A percentile compares a stretch with the other conserved stretches of the same genome.
Evolutionary conservation across 2,797 vertebrate genomes (phyloP).

Genomic region (Cossypha dichroa): DNA sequence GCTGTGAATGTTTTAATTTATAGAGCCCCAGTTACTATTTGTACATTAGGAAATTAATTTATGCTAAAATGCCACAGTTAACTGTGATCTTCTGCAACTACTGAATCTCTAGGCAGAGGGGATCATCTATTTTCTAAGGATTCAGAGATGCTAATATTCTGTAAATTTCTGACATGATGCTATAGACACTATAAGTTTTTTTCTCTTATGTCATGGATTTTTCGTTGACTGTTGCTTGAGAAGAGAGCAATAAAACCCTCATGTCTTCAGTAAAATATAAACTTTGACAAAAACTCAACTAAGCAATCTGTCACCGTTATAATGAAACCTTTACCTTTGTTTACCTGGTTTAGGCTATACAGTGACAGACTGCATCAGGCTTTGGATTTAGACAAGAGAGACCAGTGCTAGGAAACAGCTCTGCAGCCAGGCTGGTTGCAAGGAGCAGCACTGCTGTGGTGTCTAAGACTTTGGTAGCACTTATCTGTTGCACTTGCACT

Average conservation of each 20-base stretch:
- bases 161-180: neutral
- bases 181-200: neutral
- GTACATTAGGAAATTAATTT: neutral
- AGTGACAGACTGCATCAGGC: neutral
- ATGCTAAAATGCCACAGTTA: neutral
- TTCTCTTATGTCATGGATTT: rapidly evolving
- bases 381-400: neutral
- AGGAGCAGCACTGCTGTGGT: rapidly evolving
- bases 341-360: neutral
- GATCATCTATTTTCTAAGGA: neutral
- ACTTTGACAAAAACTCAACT: neutral
- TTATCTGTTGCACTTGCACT: neutral
- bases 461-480: neutral
- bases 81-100: neutral
- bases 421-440: neutral
- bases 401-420: neutral
- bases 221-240: neutral
- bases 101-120: neutral
- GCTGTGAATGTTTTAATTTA: neutral
- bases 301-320: neutral
- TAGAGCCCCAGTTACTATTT: neutral
- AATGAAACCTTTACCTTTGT: neutral
- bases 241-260: neutral
- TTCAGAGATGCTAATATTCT: neutral
- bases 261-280: neutral